Base-by-base conservation (phyloP, 2,113 vertebrate species). In the Cinclus cinclus region DNA sequence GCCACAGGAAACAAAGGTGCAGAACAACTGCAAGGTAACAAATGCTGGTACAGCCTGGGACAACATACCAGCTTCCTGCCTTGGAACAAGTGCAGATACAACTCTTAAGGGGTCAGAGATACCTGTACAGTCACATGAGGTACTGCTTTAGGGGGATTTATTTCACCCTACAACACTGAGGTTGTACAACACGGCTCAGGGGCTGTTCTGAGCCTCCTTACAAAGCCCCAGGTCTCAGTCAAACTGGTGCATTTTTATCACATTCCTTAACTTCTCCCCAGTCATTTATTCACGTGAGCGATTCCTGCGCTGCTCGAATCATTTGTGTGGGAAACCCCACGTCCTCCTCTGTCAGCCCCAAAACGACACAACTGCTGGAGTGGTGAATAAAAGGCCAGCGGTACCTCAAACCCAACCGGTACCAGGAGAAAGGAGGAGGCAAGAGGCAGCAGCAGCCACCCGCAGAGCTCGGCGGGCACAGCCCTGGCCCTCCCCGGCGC, bases 281-380 rank as follows among this genome's bases (percentile, higher is more conserved):
- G 63, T 60, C 56, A 5, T 70, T 92, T 62, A 55, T 81, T 73
- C 89, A 69, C 4, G 13, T n/a, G 24, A 33, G 18, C 1, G 3
- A 78, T 56, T 56, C 76, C 62, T 0, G 0, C 1, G 1, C 18
- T 0, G 0, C 64, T 93, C 42, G 2, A 28, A 41, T 31, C 4
- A 11, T 24, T 60, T 22, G 22, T 10, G 25, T 5, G 47, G 30
- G 53, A 39, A 87, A 74, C 18, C 13, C 9, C 42, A 20, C 50
- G 8, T 6, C 76, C 46, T 69, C 16, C n/a, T 69, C 60, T 3
- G 12, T 13, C 70, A 78, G 74, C 76, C 25, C 10, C 8, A 18
- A 69, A 27, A 6, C 13, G 13, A 31, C 41, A 39, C 58, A 53
- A 7, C 44, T 12, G 23, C 33, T 37, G 31, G 35, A 11, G 9